phyloP scores from a whole-genome alignment of 1,140 invertebrate species.

The Saccostrea echinata region DNA sequence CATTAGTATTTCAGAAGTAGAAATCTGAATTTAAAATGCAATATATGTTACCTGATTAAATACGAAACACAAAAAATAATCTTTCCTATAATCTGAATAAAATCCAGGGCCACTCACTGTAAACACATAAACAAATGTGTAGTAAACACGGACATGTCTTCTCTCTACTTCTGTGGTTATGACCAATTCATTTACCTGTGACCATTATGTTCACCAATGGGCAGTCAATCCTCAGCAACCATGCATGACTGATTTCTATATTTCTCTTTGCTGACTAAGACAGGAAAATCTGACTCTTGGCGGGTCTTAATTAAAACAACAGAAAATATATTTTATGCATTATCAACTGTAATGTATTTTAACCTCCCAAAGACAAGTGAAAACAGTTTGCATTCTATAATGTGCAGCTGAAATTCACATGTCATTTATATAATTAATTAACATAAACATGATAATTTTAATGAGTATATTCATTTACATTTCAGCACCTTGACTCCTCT shows the following conservation, averaged over 20 bases:
- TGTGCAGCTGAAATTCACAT: not conserved
- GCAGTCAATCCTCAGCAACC: slow-evolving; percentile 11
- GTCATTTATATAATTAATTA: not conserved
- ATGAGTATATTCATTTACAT: not conserved
- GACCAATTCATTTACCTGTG: slow-evolving; percentile 18
- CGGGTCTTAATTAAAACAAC: not conserved
- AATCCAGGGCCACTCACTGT: not conserved
- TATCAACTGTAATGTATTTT: not conserved
- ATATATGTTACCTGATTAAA: not conserved
- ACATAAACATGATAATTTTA: not conserved
- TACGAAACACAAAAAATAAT: not conserved
- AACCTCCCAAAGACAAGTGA: not conserved
- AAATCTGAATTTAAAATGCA: not conserved
- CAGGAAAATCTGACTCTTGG: not conserved
- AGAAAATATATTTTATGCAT: not conserved
- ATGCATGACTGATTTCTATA: slow-evolving; percentile 31
- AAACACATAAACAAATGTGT: slow-evolving; percentile 18
- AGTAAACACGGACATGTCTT: slow-evolving; percentile 25
- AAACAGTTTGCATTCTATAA: not conserved
- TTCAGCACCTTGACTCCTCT: not conserved
- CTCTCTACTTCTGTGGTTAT: slow-evolving; percentile 1
- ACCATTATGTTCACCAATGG: slow-evolving; percentile 16
- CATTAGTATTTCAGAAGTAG: not conserved
- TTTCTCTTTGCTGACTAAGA: not conserved
- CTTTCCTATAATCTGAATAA: not conserved